Percentiles rank a stretch among this genome's conserved stretches.
phyloP scores from a whole-genome alignment of 1,140 invertebrate species.

The Campoletis sonorensis region DNA sequence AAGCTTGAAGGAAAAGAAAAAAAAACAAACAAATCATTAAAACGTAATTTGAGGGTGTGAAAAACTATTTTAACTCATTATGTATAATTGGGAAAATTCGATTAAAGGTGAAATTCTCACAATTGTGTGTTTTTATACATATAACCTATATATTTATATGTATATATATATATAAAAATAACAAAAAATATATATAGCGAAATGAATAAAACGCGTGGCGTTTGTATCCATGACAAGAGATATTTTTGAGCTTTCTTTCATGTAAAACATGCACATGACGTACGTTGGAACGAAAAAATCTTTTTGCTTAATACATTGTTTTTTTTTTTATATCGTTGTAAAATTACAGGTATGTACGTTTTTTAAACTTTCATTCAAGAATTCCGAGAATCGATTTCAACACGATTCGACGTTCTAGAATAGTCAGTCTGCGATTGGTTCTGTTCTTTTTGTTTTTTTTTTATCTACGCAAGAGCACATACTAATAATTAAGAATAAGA shows the following conservation, averaged over 20 bases:
- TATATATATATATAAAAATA: not conserved
- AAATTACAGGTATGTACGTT: constrained; percentile 13
- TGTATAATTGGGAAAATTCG: not conserved
- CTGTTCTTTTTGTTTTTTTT: not conserved
- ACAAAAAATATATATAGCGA: too few species aligned
- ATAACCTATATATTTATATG: not conserved
- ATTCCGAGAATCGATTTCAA: not conserved
- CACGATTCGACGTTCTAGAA: constrained; percentile 7
- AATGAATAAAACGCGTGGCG: too few species aligned
- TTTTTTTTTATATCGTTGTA: not conserved
- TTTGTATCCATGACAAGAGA: not conserved
- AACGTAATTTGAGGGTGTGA: not conserved
- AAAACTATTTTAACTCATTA: not conserved
- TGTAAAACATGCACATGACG: not conserved
- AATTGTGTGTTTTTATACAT: not conserved
- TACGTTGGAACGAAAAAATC: not conserved
- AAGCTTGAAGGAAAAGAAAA: not conserved
- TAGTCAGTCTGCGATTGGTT: constrained; percentile 1
- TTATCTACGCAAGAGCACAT: not conserved
- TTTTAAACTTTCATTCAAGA: constrained; percentile 11
- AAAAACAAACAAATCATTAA: too few species aligned
- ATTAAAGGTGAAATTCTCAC: not conserved
- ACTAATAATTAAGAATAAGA: not conserved
- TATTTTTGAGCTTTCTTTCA: not conserved
- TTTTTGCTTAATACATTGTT: too few species aligned